Evolutionary conservation across 2,888 invertebrate species (phyloP).

Genomic region (Dryococelus australis): DNA sequence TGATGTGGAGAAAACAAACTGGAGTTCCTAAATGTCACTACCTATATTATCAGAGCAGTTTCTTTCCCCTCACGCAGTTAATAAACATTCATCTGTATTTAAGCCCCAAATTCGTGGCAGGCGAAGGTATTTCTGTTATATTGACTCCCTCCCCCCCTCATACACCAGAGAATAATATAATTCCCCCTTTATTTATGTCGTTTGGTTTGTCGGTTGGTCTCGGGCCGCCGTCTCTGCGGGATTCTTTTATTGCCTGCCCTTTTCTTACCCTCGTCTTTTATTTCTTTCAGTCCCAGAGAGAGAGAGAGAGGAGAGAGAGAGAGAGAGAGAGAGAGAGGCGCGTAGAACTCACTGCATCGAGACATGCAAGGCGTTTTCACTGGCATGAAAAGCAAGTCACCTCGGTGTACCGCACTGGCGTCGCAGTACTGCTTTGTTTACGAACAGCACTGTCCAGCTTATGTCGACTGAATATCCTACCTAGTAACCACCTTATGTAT

Average conservation of each 20-base stretch:
- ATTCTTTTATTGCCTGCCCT: neutral
- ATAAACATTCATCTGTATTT: neutral
- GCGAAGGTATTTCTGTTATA: neutral
- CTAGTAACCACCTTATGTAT: no score
- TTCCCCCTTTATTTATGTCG: conserved; percentile 2
- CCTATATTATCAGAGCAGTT: neutral
- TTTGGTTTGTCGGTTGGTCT: neutral
- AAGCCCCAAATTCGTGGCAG: neutral
- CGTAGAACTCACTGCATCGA: neutral
- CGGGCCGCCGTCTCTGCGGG: neutral
- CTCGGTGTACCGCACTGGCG: neutral
- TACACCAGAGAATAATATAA: conserved; percentile 4
- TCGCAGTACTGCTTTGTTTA: neutral
- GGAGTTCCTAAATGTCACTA: neutral
- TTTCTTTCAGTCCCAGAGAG: neutral
- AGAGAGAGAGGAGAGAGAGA: neutral
- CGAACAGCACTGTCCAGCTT: no score
- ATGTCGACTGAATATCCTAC: no score
- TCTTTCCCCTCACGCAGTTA: neutral
- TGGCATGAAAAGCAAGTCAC: neutral
- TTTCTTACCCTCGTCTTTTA: neutral
- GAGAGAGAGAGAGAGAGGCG: neutral
- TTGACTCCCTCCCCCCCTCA: neutral
- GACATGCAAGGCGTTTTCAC: neutral
- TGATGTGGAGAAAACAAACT: neutral